These are phyloP conservation scores for Trimorus sp. DNA, from an alignment of 2,888 invertebrate genomes.

Conservation along the genomic window DNA sequence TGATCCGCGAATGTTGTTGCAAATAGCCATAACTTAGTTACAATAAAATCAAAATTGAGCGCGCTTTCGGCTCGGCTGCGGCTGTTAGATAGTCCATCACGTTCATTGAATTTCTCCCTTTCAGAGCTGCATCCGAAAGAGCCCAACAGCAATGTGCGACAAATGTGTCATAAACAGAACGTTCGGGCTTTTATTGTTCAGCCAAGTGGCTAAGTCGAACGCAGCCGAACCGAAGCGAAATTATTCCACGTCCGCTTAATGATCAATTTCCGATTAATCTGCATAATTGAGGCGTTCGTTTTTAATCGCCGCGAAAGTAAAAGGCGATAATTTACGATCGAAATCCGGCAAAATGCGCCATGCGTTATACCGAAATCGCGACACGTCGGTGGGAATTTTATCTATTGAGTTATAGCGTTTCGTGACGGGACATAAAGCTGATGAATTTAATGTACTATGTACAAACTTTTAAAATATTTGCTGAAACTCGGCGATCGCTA, in stretches of 20 bases:
- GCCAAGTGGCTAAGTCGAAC: background rate
- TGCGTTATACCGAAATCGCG: too few species aligned
- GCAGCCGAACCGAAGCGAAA: background rate
- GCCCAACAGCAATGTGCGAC: slow-evolving; percentile 6
- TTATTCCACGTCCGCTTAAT: slow-evolving; percentile 11
- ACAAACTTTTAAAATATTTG: too few species aligned
- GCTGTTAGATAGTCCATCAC: slow-evolving; percentile 27
- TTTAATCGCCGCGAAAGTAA: background rate
- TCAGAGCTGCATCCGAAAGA: slow-evolving; percentile 22
- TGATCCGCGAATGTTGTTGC: background rate
- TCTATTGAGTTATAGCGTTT: too few species aligned
- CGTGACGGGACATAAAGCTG: too few species aligned
- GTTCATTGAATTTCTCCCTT: slow-evolving; percentile 17
- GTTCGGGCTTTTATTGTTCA: slow-evolving; percentile 11
- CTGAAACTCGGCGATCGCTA: too few species aligned
- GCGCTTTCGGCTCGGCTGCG: background rate
- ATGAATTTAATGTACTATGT: too few species aligned
- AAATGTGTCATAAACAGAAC: slow-evolving; percentile 32
- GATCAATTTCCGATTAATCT: background rate
- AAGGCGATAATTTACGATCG: background rate
- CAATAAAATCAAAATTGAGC: slow-evolving; percentile 19
- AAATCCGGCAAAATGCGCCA: too few species aligned
- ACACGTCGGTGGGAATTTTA: too few species aligned
- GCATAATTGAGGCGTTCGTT: background rate
- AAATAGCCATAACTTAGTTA: slow-evolving; percentile 6